Base-by-base conservation (phyloP, 2,113 vertebrate genomes). In the Rhagologus leucostigma region DNA sequence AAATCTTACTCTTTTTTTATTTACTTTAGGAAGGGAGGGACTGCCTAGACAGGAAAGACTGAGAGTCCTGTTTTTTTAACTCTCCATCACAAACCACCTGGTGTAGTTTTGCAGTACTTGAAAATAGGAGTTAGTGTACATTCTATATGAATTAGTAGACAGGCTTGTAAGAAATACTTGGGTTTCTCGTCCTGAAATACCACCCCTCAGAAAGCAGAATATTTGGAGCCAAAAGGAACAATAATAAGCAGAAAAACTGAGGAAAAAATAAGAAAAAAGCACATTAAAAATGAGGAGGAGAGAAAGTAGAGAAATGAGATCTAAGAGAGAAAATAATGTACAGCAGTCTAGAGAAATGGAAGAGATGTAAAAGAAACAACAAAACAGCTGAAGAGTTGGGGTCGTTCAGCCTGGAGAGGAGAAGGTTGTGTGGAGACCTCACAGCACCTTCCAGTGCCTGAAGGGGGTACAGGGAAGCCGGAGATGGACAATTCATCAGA, bases 391-490 rank as follows among this genome's bases (percentile, higher is more conserved):
- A 32, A 74, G 63, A 32, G 15, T 18, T 74, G 49, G 41, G 57
- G 7, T 1, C 55, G 39, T 9, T 13, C 35, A 32, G 14, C 50
- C 60, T 53, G 69, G 53, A 41, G 24, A n/a, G 20, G 39, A 59
- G 11, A 9, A 59, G 39, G 13, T 26, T 52, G 10, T 75, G 20
- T 26, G 60, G 78, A 68, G 69, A 82, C 39, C 53, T 75, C 78
- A 33, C 8, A 60, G 77, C 39, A 39, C 6, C 44, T 75, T n/a
- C 78, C 62, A 68, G n/a, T 0, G 19, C 3, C n/a, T 47, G n/a
- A 30, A 53, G 19, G 13, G 19, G 44, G 37, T 52, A 1, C 60
- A 52, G 1, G 19, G 39, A 47, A 53, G 0, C 2, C 1, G 1
- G 62, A 82, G 62, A 68, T n/a, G 69, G 46, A 15, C 33, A 46